Evolutionary conservation across 1,140 invertebrate species (phyloP), one percentile per base, ranked within the genome.

Genomic region (Megalonaias nervosa): DNA sequence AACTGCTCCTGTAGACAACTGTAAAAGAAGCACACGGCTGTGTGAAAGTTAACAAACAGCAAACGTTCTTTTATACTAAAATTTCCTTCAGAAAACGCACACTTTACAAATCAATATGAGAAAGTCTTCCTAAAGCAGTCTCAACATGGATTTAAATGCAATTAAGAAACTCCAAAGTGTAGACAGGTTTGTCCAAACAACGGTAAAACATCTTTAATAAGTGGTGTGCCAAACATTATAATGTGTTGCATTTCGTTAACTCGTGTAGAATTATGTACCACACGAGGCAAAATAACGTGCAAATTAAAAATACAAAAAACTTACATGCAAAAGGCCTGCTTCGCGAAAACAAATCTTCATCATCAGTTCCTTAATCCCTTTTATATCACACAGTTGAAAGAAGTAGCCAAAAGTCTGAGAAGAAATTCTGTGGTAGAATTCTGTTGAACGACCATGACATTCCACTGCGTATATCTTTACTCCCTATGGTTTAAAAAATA

Each of bases 291-390:
- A 62, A 61, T 17, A 6, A 61, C 60, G 21, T 61, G 17, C 60
- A 17, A 61, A 12, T 48, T 48, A 62, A 23, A 62, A n/a, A 62
- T n/a, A 15, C 6, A 23, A 19, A 62, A 62, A 19, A 62, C 75
- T n/a, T 55, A 76, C 75, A 16, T 23, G 15, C 11, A 79, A 76
- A 16, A 67, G 48, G 17, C 79, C 81, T 17, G 81, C 56, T 62
- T 86, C 83, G 48, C 79, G 73, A 70, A 82, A 86, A 67, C 78
- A 82, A 57, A 86, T 79, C 60, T 78, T 80, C 81, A 84, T 84
- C 23, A 86, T 58, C 26, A 84, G 75, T 65, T 86, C 83, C 64
- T 80, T 81, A 48, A 86, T 76, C 59, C 83, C 81, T 66, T 60
- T 74, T 48, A 84, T 83, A 60, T 84, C 71, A 14, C 73, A 68